Evolutionary conservation across 1,140 invertebrate species (phyloP).

Genomic region (Hycleus phaleratus): DNA sequence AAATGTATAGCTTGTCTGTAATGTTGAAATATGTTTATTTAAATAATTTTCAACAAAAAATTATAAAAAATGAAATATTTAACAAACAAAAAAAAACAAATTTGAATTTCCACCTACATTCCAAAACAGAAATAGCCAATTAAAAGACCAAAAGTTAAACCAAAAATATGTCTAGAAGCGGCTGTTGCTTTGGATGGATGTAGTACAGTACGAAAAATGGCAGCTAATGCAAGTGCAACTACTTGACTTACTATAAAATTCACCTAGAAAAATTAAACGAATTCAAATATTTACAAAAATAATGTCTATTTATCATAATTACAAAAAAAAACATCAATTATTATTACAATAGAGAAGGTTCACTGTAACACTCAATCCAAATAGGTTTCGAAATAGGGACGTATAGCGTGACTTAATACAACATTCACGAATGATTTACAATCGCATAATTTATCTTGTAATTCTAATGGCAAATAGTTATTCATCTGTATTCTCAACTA

Average conservation of each 20-base stretch:
- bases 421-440: no score
- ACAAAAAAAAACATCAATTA: no score
- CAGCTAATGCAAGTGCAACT: constrained; percentile 63
- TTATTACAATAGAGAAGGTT: no score
- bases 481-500: no score
- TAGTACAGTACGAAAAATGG: constrained; percentile 63
- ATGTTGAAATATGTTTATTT: constrained; percentile 43
- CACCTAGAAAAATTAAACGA: constrained; percentile 50
- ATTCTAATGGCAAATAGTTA: no score
- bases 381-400: no score
- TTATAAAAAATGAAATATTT: no score
- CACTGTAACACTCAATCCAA: no score
- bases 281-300: neutral
- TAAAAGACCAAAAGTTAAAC: constrained; percentile 63
- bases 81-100: neutral
- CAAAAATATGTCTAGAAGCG: constrained; percentile 63
- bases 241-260: constrained; percentile 80
- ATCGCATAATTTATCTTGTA: no score
- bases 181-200: constrained; percentile 56
- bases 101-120: constrained; percentile 50
- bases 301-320: neutral
- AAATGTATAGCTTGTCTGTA: constrained; percentile 63
- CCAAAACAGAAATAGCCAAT: constrained; percentile 86
- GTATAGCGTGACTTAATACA: no score
- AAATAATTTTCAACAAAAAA: no score